Evolutionary conservation across 2,113 vertebrate species (phyloP).

Genomic region (Chiloscyllium plagiosum): DNA sequence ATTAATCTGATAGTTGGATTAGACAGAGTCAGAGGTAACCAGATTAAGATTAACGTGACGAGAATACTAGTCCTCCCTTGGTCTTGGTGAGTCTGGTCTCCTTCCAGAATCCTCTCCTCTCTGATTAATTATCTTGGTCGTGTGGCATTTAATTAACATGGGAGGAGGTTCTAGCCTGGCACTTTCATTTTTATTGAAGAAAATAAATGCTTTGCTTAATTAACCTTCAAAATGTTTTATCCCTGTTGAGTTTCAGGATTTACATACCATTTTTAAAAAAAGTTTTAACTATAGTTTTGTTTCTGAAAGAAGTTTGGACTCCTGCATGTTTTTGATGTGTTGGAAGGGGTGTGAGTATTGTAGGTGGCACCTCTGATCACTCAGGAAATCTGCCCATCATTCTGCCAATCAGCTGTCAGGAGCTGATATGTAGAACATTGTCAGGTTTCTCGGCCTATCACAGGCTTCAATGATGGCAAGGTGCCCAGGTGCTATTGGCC

Average conservation of each 20-base stretch:
- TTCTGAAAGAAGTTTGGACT: not conserved
- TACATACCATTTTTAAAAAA: not conserved
- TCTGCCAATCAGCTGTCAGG: too few species aligned
- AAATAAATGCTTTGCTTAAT: not conserved
- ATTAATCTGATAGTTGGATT: not conserved
- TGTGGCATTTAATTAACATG: not conserved
- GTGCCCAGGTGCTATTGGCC: too few species aligned
- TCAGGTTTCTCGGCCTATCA: too few species aligned
- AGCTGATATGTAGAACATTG: too few species aligned
- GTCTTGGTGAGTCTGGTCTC: not conserved
- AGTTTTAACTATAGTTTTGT: not conserved
- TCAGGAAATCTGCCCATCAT: too few species aligned
- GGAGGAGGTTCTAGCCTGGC: not conserved
- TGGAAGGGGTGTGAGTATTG: too few species aligned
- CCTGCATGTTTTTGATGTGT: not conserved
- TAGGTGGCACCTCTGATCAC: too few species aligned
- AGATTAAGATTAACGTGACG: too few species aligned
- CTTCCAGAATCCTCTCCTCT: not conserved
- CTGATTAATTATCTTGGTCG: conserved; percentile 8
- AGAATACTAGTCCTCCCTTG: not conserved
- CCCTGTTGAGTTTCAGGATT: not conserved
- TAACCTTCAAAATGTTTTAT: not conserved
- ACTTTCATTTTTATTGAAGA: not conserved
- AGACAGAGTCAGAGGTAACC: not conserved
- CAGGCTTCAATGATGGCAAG: too few species aligned